A percentile compares a stretch with the other conserved stretches of the same genome.
Conservation (phyloP, 2,888 invertebrate genomes). For the Lagria hirta region DNA sequence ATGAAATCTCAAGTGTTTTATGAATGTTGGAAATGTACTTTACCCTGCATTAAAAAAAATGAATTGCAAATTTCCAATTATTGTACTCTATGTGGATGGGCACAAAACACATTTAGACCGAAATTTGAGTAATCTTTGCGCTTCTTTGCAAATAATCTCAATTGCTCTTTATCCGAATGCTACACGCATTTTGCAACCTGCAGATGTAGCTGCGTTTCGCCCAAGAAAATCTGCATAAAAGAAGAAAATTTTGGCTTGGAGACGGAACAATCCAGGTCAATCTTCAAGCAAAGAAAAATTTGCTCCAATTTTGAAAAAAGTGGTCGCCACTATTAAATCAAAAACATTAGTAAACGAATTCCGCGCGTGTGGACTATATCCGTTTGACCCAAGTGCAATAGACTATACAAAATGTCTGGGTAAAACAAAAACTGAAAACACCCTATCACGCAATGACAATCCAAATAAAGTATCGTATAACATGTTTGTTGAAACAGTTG, state of each 20-base stretch:
- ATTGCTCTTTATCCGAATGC: conserved; percentile 34
- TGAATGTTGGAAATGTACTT: no score
- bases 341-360: not conserved
- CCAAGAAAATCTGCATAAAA: conserved; percentile 32
- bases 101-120: no score
- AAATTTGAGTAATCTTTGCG: conserved; percentile 25
- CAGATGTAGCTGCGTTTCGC: conserved; percentile 34
- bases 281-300: conserved; percentile 9
- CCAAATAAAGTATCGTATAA: no score
- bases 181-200: conserved; percentile 37
- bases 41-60: no score
- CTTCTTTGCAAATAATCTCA: conserved; percentile 27
- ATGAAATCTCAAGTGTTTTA: conserved; percentile 50
- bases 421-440: no score
- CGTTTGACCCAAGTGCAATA: conserved; percentile 2
- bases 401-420: conserved; percentile 5
- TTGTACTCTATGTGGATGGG: no score
- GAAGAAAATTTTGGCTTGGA: conserved; percentile 37
- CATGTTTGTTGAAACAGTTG: no score
- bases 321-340: conserved; percentile 28
- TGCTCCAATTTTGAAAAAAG: conserved; percentile 25
- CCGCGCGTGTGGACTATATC: conserved; percentile 2
- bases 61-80: no score
- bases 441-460: no score
- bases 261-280: conserved; percentile 29